A percentile compares a stretch with the other conserved stretches of the same genome.
phyloP scores from a whole-genome alignment of 2,888 invertebrate genomes.

The Acholoe squamosa region DNA sequence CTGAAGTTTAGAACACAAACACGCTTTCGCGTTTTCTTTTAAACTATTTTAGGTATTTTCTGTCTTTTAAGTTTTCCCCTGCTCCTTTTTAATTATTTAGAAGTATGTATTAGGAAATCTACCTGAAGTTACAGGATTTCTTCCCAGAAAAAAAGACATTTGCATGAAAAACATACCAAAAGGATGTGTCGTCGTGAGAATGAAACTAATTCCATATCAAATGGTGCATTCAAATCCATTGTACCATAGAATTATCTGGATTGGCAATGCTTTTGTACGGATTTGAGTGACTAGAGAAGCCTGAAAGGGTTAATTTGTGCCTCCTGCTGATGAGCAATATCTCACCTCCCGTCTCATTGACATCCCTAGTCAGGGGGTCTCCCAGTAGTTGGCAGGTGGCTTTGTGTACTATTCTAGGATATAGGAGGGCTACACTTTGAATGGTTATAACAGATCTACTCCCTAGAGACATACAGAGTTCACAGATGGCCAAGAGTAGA shows the following conservation, averaged over 20 bases:
- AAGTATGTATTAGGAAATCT: too few relatives aligned
- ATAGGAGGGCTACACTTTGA: neutral
- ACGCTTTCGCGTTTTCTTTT: too few relatives aligned
- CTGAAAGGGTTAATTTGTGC: conserved; percentile 11
- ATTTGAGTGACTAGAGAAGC: neutral
- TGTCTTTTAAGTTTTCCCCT: too few relatives aligned
- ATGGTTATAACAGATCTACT: conserved; percentile 1
- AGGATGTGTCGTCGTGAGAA: neutral
- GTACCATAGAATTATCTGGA: neutral
- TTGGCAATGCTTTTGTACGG: neutral
- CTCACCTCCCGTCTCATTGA: conserved; percentile 11
- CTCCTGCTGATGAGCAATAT: conserved; percentile 21
- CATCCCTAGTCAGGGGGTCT: neutral
- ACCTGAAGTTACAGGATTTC: neutral
- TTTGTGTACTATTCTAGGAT: conserved; percentile 9
- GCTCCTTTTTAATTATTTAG: too few relatives aligned
- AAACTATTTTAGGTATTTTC: too few relatives aligned
- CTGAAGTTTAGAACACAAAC: too few relatives aligned
- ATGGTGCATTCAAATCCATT: neutral
- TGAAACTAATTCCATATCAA: neutral
- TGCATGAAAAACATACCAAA: neutral
- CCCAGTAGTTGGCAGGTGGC: neutral
- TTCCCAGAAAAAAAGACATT: neutral
- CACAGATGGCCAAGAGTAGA: too few relatives aligned
- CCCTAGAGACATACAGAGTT: neutral